Conservation (phyloP, 2,888 invertebrate genomes). For the Drosophila birchii region DNA sequence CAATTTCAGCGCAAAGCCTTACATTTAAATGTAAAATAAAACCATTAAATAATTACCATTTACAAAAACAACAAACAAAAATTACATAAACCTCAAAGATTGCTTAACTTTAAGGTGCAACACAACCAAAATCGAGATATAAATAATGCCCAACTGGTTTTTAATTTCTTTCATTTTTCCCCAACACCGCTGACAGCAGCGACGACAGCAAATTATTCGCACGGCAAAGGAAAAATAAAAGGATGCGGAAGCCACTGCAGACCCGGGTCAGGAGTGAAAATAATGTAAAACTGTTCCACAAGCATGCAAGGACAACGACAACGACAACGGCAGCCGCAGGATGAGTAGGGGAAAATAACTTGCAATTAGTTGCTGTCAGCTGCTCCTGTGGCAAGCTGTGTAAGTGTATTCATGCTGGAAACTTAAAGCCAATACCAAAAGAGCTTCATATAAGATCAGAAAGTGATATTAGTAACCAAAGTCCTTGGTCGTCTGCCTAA, state of each 20-base stretch:
- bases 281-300: constrained; percentile 46
- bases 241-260: constrained; percentile 34
- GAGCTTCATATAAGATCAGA: neutral
- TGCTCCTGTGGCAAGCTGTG: constrained; percentile 27
- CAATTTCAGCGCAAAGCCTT: no score
- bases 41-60: neutral
- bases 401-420: constrained; percentile 40
- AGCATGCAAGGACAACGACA: constrained; percentile 20
- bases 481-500: constrained; percentile 18
- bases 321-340: constrained; percentile 7
- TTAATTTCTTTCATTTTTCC: constrained; percentile 51
- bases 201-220: constrained; percentile 68
- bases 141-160: constrained; percentile 54
- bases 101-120: neutral
- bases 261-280: constrained; percentile 24
- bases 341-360: constrained; percentile 54
- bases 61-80: neutral
- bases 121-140: constrained; percentile 23
- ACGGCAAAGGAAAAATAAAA: constrained; percentile 25
- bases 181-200: constrained; percentile 44
- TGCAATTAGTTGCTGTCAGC: constrained; percentile 74
- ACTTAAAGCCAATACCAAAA: constrained; percentile 12
- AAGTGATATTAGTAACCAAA: constrained; percentile 48
- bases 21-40: no score
- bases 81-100: neutral